Percentiles rank a stretch among this genome's conserved stretches.
These are phyloP conservation scores for Acrocera orbiculus DNA, from an alignment of 2,888 invertebrate genomes.

Conservation along the genomic window DNA sequence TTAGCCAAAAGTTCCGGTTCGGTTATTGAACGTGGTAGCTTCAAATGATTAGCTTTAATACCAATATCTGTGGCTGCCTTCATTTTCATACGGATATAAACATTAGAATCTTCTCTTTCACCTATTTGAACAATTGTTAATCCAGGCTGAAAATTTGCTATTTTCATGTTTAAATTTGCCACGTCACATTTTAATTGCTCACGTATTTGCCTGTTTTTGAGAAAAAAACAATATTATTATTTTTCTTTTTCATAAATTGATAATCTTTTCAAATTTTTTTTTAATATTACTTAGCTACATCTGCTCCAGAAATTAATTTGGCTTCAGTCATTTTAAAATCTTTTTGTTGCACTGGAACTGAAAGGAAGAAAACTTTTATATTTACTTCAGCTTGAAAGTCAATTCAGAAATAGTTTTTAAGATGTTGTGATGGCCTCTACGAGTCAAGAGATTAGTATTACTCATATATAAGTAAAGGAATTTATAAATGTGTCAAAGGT, in stretches of 20 bases:
- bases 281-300: conserved; percentile 46
- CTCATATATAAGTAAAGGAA: too few species aligned
- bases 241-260: conserved; percentile 39
- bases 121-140: conserved; percentile 94
- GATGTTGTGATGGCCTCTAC: too few species aligned
- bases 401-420: too few species aligned
- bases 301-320: conserved; percentile 44
- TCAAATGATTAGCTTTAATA: conserved; percentile 60
- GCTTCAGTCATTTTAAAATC: conserved; percentile 23
- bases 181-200: conserved; percentile 51
- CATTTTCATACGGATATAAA: conserved; percentile 93
- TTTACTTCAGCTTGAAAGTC: too few species aligned
- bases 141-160: conserved; percentile 50
- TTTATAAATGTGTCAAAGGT: too few species aligned
- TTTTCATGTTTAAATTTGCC: conserved; percentile 34
- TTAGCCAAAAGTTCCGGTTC: conserved; percentile 42
- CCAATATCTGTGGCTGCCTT: conserved; percentile 85
- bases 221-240: conserved; percentile 20
- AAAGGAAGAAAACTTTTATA: too few species aligned
- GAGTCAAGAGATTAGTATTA: too few species aligned
- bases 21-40: conserved; percentile 60
- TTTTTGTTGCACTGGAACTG: too few species aligned
- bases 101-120: conserved; percentile 90
- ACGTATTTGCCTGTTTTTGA: conserved; percentile 46
- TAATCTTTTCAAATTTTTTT: neutral